Percentiles rank a stretch among this genome's conserved stretches.
These are phyloP conservation scores for Xiphorhynchus erythropygius DNA, from an alignment of 2,797 vertebrate genomes.

Conservation along the genomic window DNA sequence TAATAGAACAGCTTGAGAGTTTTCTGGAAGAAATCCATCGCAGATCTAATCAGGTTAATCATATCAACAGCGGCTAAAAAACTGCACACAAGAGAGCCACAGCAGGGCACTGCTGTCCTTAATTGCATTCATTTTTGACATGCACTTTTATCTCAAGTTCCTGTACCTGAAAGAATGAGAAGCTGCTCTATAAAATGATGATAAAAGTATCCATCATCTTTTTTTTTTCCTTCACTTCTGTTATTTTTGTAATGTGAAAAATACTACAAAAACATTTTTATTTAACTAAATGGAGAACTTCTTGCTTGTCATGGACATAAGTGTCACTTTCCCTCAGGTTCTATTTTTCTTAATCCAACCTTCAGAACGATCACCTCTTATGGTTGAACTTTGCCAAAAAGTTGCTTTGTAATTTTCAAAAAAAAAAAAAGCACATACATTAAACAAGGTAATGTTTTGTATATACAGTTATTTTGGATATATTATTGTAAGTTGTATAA, in stretches of 20 bases:
- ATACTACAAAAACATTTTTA: conserved; percentile 69
- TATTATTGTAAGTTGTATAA: conserved; percentile 97
- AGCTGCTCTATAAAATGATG: conserved; percentile 60
- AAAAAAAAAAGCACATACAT: conserved; percentile 79
- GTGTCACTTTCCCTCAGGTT: conserved; percentile 82
- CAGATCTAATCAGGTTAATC: conserved; percentile 89
- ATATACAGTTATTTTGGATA: conserved; percentile 97
- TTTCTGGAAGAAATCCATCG: conserved; percentile 94
- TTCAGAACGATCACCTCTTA: conserved; percentile 78
- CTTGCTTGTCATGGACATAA: conserved; percentile 68
- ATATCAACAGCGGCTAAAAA: conserved; percentile 82
- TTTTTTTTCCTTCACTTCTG: conserved; percentile 69
- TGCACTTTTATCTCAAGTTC: conserved; percentile 71
- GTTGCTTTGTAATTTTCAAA: conserved; percentile 80
- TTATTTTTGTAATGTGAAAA: conserved; percentile 81
- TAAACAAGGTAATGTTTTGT: conserved; percentile 83
- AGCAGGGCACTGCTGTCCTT: conserved; percentile 66
- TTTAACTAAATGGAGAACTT: conserved; percentile 74
- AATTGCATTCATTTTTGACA: conserved; percentile 78
- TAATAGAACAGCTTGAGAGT: conserved; percentile 95
- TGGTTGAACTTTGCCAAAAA: conserved; percentile 82
- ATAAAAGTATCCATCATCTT: conserved; percentile 61
- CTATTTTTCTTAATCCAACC: conserved; percentile 78
- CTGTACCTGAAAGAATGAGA: conserved; percentile 68
- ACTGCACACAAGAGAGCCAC: conserved; percentile 56